These are phyloP conservation scores for Strix uralensis DNA, from an alignment of 2,113 vertebrate species.

Conservation along the genomic window DNA sequence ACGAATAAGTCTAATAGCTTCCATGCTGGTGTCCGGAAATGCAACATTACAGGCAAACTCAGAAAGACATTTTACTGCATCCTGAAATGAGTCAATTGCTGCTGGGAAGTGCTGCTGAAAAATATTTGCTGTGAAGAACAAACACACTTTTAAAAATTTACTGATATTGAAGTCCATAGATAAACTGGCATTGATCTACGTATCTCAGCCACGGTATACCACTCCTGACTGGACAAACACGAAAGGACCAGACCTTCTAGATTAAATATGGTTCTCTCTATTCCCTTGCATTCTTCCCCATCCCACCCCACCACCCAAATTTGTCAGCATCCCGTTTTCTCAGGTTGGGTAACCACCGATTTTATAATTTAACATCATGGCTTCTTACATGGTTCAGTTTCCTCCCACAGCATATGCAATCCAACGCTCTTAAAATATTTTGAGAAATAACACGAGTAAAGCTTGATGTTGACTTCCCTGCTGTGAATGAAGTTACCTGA, in stretches of 20 bases:
- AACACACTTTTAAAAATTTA: neutral
- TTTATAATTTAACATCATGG: neutral
- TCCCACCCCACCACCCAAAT: neutral
- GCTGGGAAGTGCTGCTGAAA: constrained; percentile 94
- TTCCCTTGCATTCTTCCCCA: neutral
- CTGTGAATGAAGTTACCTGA: neutral
- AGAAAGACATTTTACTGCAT: constrained; percentile 95
- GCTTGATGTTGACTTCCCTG: neutral
- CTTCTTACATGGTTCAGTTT: neutral
- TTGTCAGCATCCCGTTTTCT: neutral
- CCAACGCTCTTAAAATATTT: neutral
- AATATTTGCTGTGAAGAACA: constrained; percentile 81
- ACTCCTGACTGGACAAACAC: neutral
- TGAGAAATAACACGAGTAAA: neutral
- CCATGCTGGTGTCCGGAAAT: constrained; percentile 97
- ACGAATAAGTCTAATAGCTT: constrained; percentile 93
- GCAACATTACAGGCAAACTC: constrained; percentile 97
- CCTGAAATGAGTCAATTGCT: constrained; percentile 97
- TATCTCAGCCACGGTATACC: neutral
- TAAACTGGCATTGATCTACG: neutral
- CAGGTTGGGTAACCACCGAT: neutral
- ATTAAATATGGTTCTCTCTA: neutral
- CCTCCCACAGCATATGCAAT: neutral
- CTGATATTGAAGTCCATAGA: neutral
- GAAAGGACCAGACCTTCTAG: neutral